Base-by-base conservation (phyloP, 2,113 vertebrate species). In the Amphilophus citrinellus region DNA sequence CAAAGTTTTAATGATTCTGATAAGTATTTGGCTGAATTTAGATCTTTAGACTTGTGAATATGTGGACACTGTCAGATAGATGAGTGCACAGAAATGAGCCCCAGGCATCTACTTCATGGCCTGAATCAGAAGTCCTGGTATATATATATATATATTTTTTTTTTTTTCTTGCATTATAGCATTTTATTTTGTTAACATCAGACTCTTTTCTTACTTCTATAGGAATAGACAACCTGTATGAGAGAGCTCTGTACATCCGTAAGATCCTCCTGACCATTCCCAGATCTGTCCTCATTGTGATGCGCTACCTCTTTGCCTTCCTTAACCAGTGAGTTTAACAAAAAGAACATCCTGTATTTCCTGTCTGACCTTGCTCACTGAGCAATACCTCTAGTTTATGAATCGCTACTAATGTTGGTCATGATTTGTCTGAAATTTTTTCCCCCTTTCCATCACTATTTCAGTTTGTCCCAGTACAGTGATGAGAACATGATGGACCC, bases 401-500 rank as follows among this genome's bases (percentile, higher is more conserved):
- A 15, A 37, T 1, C 3, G n/a, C 10, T 27, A 5, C 24, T 57
- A 56, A 56, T 56, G 27, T 15, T 18, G 35, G 56, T 37, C 24
- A 6, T 47, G 32, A 58, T 37, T 62, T 57, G 10, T 76, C 20
- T 50, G 58, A 57, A 44, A 32, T 50, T 14, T 78, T 65, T 3
- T 63, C 24, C 17, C 35, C 7, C 22, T 60, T 8, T 22, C 62
- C 68, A 32, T 57, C 39, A 20, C 47, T 57, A 20, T 0, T 4
- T 53, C 93, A 99, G 98, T 90, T 95, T 99, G 90, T 99, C 98
- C 47, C 98, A 99, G 92, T 99, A 99, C 95, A 99, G 97, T 3
- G 98, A 99, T 79, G 98, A 99, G 94, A 99, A 99, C 93, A 99
- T 99, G 98, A 99, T 99, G 98, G 98, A 99, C 95, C 97, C 98